Conservation (phyloP, 2,797 vertebrate species). For the Hoplostethus mediterraneus region DNA sequence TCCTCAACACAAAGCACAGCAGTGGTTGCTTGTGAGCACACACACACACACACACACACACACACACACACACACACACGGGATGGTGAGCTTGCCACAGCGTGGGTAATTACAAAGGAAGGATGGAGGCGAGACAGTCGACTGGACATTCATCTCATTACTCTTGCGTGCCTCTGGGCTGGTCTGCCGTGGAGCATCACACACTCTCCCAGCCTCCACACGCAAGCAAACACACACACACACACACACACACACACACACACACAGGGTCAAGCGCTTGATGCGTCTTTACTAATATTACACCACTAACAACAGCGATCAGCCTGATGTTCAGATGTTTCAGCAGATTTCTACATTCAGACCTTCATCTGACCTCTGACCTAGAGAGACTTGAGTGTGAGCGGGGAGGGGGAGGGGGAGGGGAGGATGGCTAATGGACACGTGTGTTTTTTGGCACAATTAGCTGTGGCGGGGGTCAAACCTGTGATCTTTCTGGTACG, state of each 20-base stretch:
- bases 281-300: neutral
- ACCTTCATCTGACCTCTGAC: no score
- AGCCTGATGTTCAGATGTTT: neutral
- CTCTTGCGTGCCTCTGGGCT: conserved; percentile 43
- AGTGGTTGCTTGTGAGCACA: neutral
- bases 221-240: no score
- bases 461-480: no score
- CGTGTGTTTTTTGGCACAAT: no score
- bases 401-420: no score
- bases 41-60: neutral
- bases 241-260: neutral
- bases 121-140: conserved; percentile 47
- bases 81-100: neutral
- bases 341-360: no score
- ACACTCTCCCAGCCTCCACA: neutral
- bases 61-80: conserved; percentile 1
- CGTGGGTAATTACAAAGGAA: conserved; percentile 56
- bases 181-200: conserved; percentile 25
- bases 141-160: conserved; percentile 61
- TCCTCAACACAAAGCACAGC: neutral
- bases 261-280: neutral
- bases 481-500: no score
- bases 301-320: neutral
- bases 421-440: no score
- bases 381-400: no score